phyloP scores from a whole-genome alignment of 35 echinoderm and acorn worm genomes.

The Eucidaris tribuloides region DNA sequence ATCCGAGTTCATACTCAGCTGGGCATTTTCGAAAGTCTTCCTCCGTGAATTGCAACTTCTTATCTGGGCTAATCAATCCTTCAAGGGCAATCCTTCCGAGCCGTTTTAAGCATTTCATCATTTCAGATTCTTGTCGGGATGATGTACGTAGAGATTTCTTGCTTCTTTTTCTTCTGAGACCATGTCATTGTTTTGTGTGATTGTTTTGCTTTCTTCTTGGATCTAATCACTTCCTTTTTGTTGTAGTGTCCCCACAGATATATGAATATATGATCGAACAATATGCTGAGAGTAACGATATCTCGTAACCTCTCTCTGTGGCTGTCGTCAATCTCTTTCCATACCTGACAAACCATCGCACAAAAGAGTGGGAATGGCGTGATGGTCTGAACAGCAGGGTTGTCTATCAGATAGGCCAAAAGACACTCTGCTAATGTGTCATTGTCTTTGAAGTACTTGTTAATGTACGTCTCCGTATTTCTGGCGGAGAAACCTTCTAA shows the following conservation, averaged over 20 bases:
- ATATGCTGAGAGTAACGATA: not conserved
- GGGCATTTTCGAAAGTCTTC: conserved; percentile 17
- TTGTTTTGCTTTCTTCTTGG: not conserved
- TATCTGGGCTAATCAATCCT: conserved; percentile 21
- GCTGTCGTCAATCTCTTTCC: not conserved
- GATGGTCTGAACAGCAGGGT: not conserved
- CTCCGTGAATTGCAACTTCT: conserved; percentile 31
- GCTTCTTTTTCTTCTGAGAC: not conserved
- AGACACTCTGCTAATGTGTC: not conserved
- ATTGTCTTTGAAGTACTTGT: conserved; percentile 17
- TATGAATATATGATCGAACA: conserved; percentile 18
- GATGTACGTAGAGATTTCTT: not conserved
- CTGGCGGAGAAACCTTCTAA: conserved; percentile 30
- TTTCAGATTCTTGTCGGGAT: not conserved
- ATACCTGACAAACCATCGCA: conserved; percentile 25
- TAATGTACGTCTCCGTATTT: not conserved
- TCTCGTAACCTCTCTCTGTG: not conserved
- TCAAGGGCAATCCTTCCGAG: conserved; percentile 37
- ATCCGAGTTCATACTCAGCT: not conserved
- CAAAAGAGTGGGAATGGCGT: conserved; percentile 25
- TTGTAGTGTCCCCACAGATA: conserved; percentile 13
- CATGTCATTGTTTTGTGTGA: not conserved
- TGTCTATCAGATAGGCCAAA: conserved; percentile 10
- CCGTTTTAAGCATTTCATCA: not conserved
- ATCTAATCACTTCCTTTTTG: not conserved